These are phyloP conservation scores for Cosmia trapezina DNA, from an alignment of 2,888 invertebrate species.

Conservation along the genomic window DNA sequence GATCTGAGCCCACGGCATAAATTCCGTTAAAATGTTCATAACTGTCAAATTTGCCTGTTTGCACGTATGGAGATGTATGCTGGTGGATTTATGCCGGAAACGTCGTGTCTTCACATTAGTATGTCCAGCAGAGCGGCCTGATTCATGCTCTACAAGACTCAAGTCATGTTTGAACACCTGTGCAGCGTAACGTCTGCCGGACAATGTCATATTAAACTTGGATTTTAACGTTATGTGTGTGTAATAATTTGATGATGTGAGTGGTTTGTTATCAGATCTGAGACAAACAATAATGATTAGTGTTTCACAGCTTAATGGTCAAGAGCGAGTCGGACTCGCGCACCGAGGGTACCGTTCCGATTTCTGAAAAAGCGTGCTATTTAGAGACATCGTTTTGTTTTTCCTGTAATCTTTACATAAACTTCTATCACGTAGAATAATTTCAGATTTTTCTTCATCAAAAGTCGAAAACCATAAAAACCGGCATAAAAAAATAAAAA, in stretches of 20 bases:
- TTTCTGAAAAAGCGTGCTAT: too few species aligned
- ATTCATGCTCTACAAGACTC: constrained; percentile 73
- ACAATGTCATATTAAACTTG: constrained; percentile 34
- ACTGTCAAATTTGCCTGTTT: constrained; percentile 79
- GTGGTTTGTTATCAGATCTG: background rate
- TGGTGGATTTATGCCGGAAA: constrained; percentile 80
- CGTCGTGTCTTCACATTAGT: constrained; percentile 76
- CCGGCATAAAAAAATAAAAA: too few species aligned
- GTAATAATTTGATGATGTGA: constrained; percentile 10
- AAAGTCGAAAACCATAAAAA: too few species aligned
- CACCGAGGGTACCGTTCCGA: too few species aligned
- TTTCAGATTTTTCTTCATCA: too few species aligned
- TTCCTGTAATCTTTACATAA: too few species aligned
- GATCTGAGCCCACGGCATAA: constrained; percentile 72
- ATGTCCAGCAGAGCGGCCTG: constrained; percentile 72
- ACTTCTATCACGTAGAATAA: too few species aligned
- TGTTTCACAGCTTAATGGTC: background rate
- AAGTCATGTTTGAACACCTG: constrained; percentile 72
- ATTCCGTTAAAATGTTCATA: constrained; percentile 76
- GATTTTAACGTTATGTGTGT: constrained; percentile 15
- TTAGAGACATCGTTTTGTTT: too few species aligned
- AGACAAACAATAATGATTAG: background rate
- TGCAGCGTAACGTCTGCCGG: constrained; percentile 57
- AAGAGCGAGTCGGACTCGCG: too few species aligned
- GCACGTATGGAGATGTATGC: constrained; percentile 68